Percentiles rank a stretch among this genome's conserved stretches.
Evolutionary conservation across 2,888 invertebrate genomes (phyloP).

Genomic region (Scotopteryx bipunctaria): DNA sequence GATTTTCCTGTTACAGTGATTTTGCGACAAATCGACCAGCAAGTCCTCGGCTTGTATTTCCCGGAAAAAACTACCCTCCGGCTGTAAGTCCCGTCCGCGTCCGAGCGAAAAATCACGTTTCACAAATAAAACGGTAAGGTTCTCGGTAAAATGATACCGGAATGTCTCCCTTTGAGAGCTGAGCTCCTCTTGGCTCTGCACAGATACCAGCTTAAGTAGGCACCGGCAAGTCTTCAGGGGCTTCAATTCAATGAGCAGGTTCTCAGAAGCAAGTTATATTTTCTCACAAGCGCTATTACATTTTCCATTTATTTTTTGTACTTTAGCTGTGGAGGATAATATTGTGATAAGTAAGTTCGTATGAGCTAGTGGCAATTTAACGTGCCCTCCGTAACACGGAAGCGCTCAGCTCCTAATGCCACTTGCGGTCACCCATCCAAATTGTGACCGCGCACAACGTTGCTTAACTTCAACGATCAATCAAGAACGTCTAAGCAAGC

Average conservation of each 20-base stretch:
- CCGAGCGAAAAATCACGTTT: conserved; percentile 18
- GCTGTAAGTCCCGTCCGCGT: neutral
- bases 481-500: no score
- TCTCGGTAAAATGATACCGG: conserved; percentile 20
- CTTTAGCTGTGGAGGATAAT: neutral
- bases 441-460: no score
- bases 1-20: neutral
- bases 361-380: no score
- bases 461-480: no score
- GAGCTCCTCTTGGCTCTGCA: conserved; percentile 17
- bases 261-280: neutral
- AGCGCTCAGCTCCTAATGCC: no score
- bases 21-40: conserved; percentile 2
- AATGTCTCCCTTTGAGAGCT: conserved; percentile 19
- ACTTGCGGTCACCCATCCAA: no score
- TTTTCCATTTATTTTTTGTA: neutral
- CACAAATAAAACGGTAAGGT: conserved; percentile 11
- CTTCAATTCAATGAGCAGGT: neutral
- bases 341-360: no score
- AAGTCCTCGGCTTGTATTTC: conserved; percentile 2
- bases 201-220: conserved; percentile 5
- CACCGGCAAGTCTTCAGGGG: neutral
- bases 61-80: neutral
- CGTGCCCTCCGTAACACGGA: no score
- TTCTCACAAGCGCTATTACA: neutral